Evolutionary conservation across 1,140 invertebrate species (phyloP).

Genomic region (Camponotus pennsylvanicus): DNA sequence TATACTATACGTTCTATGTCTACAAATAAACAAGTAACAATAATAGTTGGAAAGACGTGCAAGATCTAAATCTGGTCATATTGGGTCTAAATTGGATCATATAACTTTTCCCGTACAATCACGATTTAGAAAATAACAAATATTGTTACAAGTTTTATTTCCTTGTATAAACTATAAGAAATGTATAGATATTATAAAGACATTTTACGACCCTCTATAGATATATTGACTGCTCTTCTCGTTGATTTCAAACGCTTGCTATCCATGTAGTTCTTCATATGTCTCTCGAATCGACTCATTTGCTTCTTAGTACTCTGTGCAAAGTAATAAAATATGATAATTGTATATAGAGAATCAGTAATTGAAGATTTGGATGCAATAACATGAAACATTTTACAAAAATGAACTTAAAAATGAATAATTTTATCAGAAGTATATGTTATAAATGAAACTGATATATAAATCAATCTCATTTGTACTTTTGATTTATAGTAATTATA

Average conservation of each 20-base stretch:
- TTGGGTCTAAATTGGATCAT: not conserved
- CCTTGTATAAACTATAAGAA: not conserved
- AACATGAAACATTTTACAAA: constrained; percentile 35
- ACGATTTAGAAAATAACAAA: not conserved
- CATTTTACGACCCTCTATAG: constrained; percentile 98
- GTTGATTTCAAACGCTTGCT: constrained; percentile 92
- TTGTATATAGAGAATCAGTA: not conserved
- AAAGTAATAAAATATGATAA: constrained; percentile 60
- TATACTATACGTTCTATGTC: not conserved
- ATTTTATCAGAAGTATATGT: not conserved
- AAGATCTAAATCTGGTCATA: not conserved
- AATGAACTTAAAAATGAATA: not conserved
- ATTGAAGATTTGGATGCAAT: not conserved
- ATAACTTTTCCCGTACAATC: not conserved
- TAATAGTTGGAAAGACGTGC: not conserved
- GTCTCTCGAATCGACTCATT: constrained; percentile 95
- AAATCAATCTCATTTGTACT: not conserved
- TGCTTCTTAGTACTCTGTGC: constrained; percentile 92
- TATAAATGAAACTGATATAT: not conserved
- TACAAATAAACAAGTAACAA: not conserved
- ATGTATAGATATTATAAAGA: constrained; percentile 88
- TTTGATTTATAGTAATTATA: not conserved
- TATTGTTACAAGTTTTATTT: not conserved
- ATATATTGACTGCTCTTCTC: constrained; percentile 95
- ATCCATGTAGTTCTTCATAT: constrained; percentile 96